These are phyloP conservation scores for Zelostemma sp. DNA, from an alignment of 1,140 invertebrate species.

Conservation along the genomic window DNA sequence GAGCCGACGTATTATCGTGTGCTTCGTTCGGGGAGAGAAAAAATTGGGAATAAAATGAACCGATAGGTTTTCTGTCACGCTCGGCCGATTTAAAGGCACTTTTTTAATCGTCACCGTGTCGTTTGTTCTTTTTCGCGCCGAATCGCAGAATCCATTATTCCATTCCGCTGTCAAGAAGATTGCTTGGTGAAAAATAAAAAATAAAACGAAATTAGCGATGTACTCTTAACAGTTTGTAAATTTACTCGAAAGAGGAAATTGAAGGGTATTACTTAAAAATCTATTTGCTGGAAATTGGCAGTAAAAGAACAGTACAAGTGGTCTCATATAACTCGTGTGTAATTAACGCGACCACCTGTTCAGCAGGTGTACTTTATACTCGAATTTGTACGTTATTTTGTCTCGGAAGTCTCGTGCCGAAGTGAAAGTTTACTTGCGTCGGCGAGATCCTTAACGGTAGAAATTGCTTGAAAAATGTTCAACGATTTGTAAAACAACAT, in stretches of 20 bases:
- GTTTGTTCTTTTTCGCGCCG: neutral
- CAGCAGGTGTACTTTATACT: slow-evolving; percentile 34
- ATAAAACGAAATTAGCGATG: too few relatives aligned
- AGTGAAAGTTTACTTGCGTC: slow-evolving; percentile 11
- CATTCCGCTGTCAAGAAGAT: neutral
- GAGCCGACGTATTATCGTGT: slow-evolving; percentile 41
- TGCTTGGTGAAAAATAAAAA: too few relatives aligned
- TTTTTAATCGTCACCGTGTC: neutral
- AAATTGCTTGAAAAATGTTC: too few relatives aligned
- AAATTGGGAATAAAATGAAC: slow-evolving; percentile 41
- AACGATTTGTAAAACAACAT: too few relatives aligned
- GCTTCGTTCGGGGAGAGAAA: slow-evolving; percentile 21
- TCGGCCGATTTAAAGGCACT: slow-evolving; percentile 22
- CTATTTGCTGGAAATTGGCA: slow-evolving; percentile 23
- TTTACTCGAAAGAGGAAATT: neutral
- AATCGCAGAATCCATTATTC: neutral
- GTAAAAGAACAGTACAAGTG: slow-evolving; percentile 26
- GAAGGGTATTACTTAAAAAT: slow-evolving; percentile 18
- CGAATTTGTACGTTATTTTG: slow-evolving; percentile 24
- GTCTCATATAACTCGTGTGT: slow-evolving; percentile 31
- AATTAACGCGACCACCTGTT: slow-evolving; percentile 45
- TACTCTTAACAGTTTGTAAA: neutral
- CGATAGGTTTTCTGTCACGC: slow-evolving; percentile 33
- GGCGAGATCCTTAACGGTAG: neutral
- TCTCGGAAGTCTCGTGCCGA: slow-evolving; percentile 10